phyloP scores from a whole-genome alignment of 30 jellyfish, hydroid and myxozoan genomes.

The Mastigias papua region DNA sequence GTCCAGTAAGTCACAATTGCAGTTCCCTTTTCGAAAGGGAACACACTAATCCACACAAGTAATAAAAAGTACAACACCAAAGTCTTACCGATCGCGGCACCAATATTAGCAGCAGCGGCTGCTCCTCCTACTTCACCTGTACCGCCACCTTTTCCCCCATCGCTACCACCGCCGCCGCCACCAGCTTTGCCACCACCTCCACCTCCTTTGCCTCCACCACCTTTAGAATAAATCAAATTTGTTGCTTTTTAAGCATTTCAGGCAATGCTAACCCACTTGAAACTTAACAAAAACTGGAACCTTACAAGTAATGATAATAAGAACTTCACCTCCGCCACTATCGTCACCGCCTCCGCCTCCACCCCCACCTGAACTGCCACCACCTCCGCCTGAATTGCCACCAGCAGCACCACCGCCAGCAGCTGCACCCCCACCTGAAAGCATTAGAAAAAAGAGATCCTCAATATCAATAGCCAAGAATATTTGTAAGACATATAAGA shows the following conservation, averaged over 20 bases:
- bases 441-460: neutral
- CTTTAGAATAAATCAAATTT: conserved; percentile 11
- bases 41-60: no score
- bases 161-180: conserved; percentile 94
- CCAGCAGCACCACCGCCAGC: conserved; percentile 75
- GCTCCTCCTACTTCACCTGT: conserved; percentile 91
- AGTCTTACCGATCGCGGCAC: conserved; percentile 95
- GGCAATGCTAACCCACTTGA: no score
- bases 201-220: conserved; percentile 90
- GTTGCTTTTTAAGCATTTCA: neutral
- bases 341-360: conserved; percentile 68
- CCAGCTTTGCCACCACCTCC: conserved; percentile 90
- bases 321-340: conserved; percentile 70
- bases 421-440: neutral
- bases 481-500: neutral
- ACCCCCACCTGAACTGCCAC: conserved; percentile 62
- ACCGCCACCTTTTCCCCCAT: conserved; percentile 92
- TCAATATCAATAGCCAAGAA: neutral
- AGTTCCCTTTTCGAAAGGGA: no score
- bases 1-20: no score
- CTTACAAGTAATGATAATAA: neutral
- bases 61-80: no score
- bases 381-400: conserved; percentile 63
- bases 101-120: conserved; percentile 96
- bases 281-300: no score